Base-by-base conservation (phyloP, 2,888 invertebrate genomes). In the Drosophila kambysellisi region DNA sequence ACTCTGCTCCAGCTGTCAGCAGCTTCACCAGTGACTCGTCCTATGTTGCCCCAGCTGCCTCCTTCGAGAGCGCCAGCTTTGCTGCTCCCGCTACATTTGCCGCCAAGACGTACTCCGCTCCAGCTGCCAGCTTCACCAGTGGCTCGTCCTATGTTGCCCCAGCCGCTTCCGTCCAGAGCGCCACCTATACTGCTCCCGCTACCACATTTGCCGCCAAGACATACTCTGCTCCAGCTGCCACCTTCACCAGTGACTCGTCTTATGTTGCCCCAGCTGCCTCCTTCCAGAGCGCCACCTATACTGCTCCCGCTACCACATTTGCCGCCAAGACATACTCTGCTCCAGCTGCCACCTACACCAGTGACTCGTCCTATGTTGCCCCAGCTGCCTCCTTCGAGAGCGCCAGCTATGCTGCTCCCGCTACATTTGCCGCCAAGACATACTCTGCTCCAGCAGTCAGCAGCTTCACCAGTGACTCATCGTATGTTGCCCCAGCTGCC, bases 341-440 rank as follows among this genome's bases (percentile, higher is more conserved):
- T 12, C 74, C 75, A n/a, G 78, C 78, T 30, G 56, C 75, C 35
- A 59, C 58, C 12, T 74, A 58, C 20, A 59, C 41, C 43, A 70
- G 60, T 15, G 48, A 59, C n/a, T 46, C 66, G 0, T 69, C 74
- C 0, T 77, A 74, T 46, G 58, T 52, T 4, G 83, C 69, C 2
- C 79, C 82, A 0, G 75, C 59, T 48, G 83, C 75, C 30, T 37
- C 12, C 57, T 63, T 57, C 37, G 48, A 82, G 25, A 56, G 70
- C 15, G 46, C 62, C 8, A 52, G 70, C 7, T 87, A 69, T 65
- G 57, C 66, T 12, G 74, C 76, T 0, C 78, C 83, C 0, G 84
- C 76, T 11, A n/a, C 37, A 12, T 60, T 39, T 25, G 20, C 8
- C 37, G 37, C 30, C 54, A 33, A 64, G 52, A 35, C 52, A 0